These are phyloP conservation scores for Charina bottae DNA, from an alignment of 2,113 vertebrate species.

Conservation along the genomic window DNA sequence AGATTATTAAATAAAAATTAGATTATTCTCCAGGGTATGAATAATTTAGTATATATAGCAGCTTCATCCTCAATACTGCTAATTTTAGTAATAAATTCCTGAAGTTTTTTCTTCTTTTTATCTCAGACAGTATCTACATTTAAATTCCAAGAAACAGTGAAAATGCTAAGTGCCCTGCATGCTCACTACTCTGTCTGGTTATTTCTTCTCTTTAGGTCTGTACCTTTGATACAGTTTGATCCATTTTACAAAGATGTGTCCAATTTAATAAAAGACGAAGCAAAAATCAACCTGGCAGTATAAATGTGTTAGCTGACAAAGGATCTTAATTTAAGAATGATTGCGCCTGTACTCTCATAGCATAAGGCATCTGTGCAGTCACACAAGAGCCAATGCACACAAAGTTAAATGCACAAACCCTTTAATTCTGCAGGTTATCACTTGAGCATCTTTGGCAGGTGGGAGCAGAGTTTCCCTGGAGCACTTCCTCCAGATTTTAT, in stretches of 20 bases:
- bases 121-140: neutral
- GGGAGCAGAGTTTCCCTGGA: neutral
- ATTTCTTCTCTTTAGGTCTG: neutral
- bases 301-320: too few species aligned
- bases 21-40: neutral
- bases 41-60: neutral
- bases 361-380: neutral
- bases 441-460: neutral
- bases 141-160: neutral
- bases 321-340: neutral
- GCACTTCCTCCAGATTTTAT: neutral
- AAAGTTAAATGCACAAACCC: neutral
- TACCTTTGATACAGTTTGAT: neutral
- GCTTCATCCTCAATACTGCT: conserved; percentile 52
- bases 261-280: conserved; percentile 4
- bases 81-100: conserved; percentile 43
- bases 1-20: neutral
- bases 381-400: neutral
- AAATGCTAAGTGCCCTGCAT: neutral
- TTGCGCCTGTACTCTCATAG: neutral
- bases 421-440: neutral
- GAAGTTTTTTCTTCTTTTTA: conserved; percentile 27
- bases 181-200: neutral
- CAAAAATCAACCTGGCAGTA: neutral
- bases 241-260: neutral